phyloP scores from a whole-genome alignment of 2,888 invertebrate genomes.

The Aphodius granarius region DNA sequence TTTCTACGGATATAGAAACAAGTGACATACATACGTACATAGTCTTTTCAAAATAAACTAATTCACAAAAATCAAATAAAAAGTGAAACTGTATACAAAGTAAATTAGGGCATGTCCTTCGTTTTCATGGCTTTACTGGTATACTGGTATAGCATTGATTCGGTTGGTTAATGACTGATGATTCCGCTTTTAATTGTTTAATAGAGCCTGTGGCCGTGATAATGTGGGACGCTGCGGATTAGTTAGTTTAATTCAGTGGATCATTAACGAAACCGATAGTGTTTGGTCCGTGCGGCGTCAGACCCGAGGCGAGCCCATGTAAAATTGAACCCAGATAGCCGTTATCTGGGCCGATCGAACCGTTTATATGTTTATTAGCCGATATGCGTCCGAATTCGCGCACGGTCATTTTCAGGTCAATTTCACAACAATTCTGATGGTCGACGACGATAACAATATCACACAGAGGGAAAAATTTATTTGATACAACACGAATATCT shows the following conservation, averaged over 20 bases:
- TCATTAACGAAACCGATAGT: constrained; percentile 25
- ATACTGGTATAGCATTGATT: too few species aligned
- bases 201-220: constrained; percentile 14
- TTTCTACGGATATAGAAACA: too few species aligned
- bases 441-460: neutral
- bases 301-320: neutral
- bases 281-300: neutral
- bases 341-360: neutral
- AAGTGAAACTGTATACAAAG: too few species aligned
- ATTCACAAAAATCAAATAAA: too few species aligned
- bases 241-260: constrained; percentile 26
- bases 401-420: neutral
- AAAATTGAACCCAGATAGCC: neutral
- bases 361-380: constrained; percentile 8
- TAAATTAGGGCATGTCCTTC: too few species aligned
- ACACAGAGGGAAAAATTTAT: too few species aligned
- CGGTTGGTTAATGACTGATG: constrained; percentile 10
- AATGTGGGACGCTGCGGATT: constrained; percentile 17
- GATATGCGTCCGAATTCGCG: neutral
- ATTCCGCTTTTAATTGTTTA: constrained; percentile 15
- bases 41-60: too few species aligned
- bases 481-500: too few species aligned
- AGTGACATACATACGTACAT: too few species aligned
- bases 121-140: too few species aligned
- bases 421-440: neutral